phyloP scores from a whole-genome alignment of 1,140 invertebrate species.

The Lepidurus apus region DNA sequence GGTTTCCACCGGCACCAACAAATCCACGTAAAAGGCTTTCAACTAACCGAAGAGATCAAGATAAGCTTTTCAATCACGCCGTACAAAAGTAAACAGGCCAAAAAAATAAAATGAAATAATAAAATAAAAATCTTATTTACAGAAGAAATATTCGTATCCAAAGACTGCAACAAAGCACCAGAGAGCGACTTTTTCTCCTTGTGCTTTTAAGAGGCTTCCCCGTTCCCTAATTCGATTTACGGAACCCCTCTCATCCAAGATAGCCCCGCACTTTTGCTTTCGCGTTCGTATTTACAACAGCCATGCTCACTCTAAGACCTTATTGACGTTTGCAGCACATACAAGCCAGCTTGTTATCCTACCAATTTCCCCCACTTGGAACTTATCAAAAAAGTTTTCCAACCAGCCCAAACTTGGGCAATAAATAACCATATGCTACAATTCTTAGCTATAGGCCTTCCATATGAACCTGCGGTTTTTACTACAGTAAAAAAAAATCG shows the following conservation, averaged over 20 bases:
- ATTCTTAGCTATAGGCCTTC: background rate
- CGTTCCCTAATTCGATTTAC: background rate
- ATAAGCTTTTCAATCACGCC: background rate
- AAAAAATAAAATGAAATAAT: constrained; percentile 23
- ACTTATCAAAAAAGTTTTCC: background rate
- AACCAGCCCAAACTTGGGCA: background rate
- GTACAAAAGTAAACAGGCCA: constrained; percentile 3
- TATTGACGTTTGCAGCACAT: background rate
- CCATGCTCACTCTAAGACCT: background rate
- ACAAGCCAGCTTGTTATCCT: background rate
- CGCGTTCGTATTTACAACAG: background rate
- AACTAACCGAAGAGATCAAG: constrained; percentile 55
- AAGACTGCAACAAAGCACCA: too few relatives aligned
- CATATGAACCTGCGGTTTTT: background rate
- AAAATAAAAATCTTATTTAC: background rate
- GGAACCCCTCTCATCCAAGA: background rate
- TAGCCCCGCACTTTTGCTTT: background rate
- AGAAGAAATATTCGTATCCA: too few relatives aligned
- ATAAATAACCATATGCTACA: constrained; percentile 19
- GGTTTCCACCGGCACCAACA: constrained; percentile 81
- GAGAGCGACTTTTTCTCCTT: background rate
- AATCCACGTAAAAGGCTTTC: constrained; percentile 88
- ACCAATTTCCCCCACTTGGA: background rate
- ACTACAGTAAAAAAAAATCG: background rate
- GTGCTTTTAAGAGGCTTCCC: constrained; percentile 7